Evolutionary conservation across 2,797 vertebrate species (phyloP), one percentile per base, ranked within the genome.

Genomic region (Lates japonicus): DNA sequence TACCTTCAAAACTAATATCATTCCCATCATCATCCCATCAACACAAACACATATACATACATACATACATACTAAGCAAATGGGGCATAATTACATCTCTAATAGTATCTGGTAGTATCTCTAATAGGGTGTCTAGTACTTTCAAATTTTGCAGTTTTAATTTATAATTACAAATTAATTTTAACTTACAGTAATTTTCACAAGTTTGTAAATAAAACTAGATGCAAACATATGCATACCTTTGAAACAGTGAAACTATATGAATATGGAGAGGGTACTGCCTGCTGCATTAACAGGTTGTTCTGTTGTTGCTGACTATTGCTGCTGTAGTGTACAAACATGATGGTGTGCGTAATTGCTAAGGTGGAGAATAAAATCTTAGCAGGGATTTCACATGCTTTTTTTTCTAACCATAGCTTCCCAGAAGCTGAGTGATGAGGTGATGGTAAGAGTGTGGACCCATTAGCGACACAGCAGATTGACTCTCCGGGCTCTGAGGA

Each of bases 391-490:
- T 86, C 5, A 31, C 29, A n/a, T 31, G 13, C 7, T 71, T 54
- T 65, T 63, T 70, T 72, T 82, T 66, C 33, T 1, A 48, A 65
- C 13, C 22, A 8, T 29, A 35, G 57, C 86, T 86, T 87, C 63
- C 62, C 74, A 83, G 80, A 78, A 82, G 80, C 68, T 73, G 70
- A 78, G 39, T 82, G 67, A 87, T 88, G 82, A 90, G 73, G 75
- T 86, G 85, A 81, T 51, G 62, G 52, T 76, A 33, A 62, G 62
- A 81, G 72, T 82, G 74, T 54, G 52, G 75, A 77, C 17, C 67
- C 62, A 88, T 92, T 88, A 90, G 70, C 41, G 0, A 64, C 83
- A 88, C 78, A 68, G 66, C 69, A 67, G 76, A 75, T 42, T n/a
- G 35, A 12, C 70, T 71, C 66, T 58, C 44, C 81, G 81, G 70